Percentiles rank a stretch among this genome's conserved stretches.
Evolutionary conservation across 2,797 vertebrate species (phyloP).

Genomic region (Gephyroberyx darwinii): DNA sequence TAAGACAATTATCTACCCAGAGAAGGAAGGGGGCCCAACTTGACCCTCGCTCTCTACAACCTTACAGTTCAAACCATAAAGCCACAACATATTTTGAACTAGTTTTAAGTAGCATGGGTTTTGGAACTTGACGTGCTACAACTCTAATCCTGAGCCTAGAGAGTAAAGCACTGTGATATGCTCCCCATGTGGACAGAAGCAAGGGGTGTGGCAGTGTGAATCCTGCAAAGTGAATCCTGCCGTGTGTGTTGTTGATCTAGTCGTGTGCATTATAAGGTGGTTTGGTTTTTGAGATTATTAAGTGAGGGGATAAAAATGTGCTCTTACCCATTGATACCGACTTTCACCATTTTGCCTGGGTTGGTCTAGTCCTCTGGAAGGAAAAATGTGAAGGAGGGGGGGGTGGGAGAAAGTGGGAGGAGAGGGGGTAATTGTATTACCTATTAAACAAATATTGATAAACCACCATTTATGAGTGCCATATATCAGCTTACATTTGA

Average conservation of each 20-base stretch:
- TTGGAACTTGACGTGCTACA: not conserved
- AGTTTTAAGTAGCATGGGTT: not conserved
- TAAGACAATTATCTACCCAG: not conserved
- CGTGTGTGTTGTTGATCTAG: not conserved
- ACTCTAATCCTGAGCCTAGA: not conserved
- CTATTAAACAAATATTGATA: constrained; percentile 8
- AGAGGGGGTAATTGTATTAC: not conserved
- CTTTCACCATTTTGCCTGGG: constrained; percentile 86
- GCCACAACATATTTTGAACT: not conserved
- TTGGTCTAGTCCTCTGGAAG: constrained; percentile 78
- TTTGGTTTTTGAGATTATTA: not conserved
- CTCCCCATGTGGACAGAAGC: not conserved
- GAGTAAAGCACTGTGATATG: not conserved
- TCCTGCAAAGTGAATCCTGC: not conserved
- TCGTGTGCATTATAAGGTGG: constrained; percentile 4
- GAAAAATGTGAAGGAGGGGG: not conserved
- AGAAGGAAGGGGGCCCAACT: not conserved
- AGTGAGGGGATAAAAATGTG: not conserved
- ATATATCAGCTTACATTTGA: not conserved
- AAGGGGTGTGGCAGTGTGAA: constrained; percentile 8
- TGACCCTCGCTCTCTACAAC: not conserved
- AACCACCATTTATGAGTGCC: constrained; percentile 10
- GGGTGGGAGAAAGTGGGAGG: not conserved
- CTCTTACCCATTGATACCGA: constrained; percentile 86
- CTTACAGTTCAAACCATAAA: not conserved